Percentiles rank a stretch among this genome's conserved stretches.
Conservation (phyloP, 2,888 invertebrate species). For the Ormyrus thymus region DNA sequence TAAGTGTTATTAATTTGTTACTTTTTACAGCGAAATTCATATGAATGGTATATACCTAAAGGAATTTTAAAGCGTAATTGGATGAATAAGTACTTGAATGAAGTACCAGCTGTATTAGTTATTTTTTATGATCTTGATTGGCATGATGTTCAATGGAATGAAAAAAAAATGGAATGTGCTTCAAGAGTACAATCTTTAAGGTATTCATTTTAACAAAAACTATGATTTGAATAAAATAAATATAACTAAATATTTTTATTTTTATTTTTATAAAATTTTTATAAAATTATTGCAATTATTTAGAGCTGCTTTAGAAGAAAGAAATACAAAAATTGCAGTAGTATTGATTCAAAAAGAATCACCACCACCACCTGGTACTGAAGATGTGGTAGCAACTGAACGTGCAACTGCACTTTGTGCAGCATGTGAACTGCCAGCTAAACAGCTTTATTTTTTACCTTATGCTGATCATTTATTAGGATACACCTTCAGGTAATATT, state of each 20-base stretch:
- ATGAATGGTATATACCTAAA: slow-evolving; percentile 96
- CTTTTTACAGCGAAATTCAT: slow-evolving; percentile 83
- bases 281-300: slow-evolving; percentile 58
- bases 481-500: slow-evolving; percentile 78
- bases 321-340: slow-evolving; percentile 86
- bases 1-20: neutral
- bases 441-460: slow-evolving; percentile 94
- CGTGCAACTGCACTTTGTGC: slow-evolving; percentile 92
- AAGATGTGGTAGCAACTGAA: slow-evolving; percentile 91
- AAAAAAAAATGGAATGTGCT: slow-evolving; percentile 95
- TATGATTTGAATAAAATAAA: slow-evolving; percentile 30
- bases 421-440: slow-evolving; percentile 93
- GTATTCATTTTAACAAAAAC: slow-evolving; percentile 67
- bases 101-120: slow-evolving; percentile 94
- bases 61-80: slow-evolving; percentile 96
- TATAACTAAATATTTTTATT: neutral
- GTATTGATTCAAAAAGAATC: slow-evolving; percentile 93
- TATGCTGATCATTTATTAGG: slow-evolving; percentile 90
- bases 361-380: slow-evolving; percentile 85
- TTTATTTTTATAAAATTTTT: slow-evolving; percentile 8
- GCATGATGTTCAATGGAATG: slow-evolving; percentile 96
- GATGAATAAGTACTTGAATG: slow-evolving; percentile 93
- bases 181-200: slow-evolving; percentile 89
- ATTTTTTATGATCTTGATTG: slow-evolving; percentile 98
- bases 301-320: slow-evolving; percentile 84